Evolutionary conservation across 53 echinoderm and acorn worm genomes (phyloP).

Genomic region (Astropecten irregularis): DNA sequence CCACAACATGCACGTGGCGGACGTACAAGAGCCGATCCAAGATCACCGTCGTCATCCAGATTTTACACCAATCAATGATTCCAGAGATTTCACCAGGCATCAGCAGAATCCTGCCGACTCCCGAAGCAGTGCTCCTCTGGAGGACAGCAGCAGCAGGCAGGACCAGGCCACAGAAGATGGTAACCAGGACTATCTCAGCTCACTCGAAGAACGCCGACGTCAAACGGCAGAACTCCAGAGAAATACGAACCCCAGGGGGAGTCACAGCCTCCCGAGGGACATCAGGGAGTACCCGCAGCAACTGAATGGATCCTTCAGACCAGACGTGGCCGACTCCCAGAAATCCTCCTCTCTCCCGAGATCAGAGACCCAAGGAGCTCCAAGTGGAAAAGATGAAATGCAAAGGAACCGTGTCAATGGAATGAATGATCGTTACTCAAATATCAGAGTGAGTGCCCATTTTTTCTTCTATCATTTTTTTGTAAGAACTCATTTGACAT

Average conservation of each 20-base stretch:
- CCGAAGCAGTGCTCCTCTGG: not conserved
- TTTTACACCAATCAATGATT: not conserved
- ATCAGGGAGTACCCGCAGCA: not conserved
- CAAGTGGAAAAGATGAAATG: not conserved
- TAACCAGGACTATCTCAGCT: conserved; percentile 12
- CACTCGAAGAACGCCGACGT: not conserved
- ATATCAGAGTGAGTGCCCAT: conserved; percentile 7
- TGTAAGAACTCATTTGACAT: too few species aligned
- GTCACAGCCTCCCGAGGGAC: conserved; percentile 28
- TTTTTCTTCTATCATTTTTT: too few species aligned
- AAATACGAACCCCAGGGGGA: not conserved
- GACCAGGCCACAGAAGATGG: not conserved
- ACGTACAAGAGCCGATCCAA: not conserved
- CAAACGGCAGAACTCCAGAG: not conserved
- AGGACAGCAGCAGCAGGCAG: conserved; percentile 8
- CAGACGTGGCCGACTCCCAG: not conserved
- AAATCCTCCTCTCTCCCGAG: conserved; percentile 28
- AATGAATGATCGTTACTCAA: not conserved
- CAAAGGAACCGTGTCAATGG: not conserved
- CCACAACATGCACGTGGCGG: not conserved
- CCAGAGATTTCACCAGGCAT: not conserved
- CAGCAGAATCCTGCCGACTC: not conserved
- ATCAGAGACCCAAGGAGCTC: not conserved
- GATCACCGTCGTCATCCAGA: not conserved
- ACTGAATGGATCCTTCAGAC: not conserved